Percentiles rank a stretch among this genome's conserved stretches.
phyloP scores from a whole-genome alignment of 2,113 vertebrate species.

The Zosterops borbonicus region DNA sequence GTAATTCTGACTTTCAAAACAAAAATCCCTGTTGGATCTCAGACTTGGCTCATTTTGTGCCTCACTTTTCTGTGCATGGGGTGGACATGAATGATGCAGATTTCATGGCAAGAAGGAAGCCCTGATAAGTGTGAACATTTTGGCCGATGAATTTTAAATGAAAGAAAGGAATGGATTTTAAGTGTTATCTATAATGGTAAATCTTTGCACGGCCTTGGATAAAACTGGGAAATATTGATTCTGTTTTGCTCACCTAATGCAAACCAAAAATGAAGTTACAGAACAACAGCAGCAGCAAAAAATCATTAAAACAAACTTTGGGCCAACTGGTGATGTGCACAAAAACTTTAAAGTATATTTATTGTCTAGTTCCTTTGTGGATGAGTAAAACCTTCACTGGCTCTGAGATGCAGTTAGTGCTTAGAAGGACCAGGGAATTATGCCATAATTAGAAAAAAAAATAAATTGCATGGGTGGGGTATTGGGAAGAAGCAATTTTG shows the following conservation, averaged over 20 bases:
- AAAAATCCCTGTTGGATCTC: neutral
- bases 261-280: neutral
- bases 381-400: neutral
- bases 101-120: neutral
- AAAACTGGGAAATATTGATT: neutral
- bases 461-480: neutral
- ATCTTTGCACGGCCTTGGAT: neutral
- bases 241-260: neutral
- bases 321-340: neutral
- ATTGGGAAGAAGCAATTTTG: neutral
- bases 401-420: neutral
- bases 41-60: neutral
- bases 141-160: neutral
- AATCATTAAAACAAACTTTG: neutral
- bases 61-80: neutral
- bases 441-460: neutral
- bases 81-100: neutral
- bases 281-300: neutral
- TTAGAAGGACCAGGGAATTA: neutral
- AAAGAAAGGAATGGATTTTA: neutral
- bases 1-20: neutral
- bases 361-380: neutral
- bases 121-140: neutral
- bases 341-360: neutral
- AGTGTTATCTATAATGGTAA: neutral